Base-by-base conservation (phyloP, 2,797 vertebrate genomes). In the Psittacula echo region DNA sequence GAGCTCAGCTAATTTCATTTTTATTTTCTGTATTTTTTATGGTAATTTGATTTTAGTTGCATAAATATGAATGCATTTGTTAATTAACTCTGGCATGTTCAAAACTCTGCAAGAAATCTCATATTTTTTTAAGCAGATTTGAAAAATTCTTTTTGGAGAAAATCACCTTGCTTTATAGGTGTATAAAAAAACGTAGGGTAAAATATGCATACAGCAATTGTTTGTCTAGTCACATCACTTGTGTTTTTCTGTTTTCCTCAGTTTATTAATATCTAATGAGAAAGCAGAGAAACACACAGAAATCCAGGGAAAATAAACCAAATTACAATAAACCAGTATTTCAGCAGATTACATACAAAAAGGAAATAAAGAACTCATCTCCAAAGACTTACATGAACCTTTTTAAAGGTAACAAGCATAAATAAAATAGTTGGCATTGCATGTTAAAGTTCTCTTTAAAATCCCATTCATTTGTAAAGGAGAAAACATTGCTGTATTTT, bases 401-500 rank as follows among this genome's bases (percentile, higher is more conserved):
- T 93, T 92, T 77, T 26, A 82, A 95, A 61, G 48, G 73, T 79
- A 95, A 92, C 53, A 94, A 85, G 58, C 68, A 48, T 71, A 81
- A 94, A 75, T 45, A 70, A 76, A 93, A 94, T 42, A 71, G 53
- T 56, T 89, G 66, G 39, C 27, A 66, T 70, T 75, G 74, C 45
- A 73, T 47, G 56, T 90, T 89, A 70, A 92, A 80, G 61, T 48
- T 88, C 74, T 61, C 64, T 92, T 95, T 77, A 93, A 91, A 94
- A 89, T 61, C 50, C 50, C 44, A 64, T 86, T 90, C 42, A 73
- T 87, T 91, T 79, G 17, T 62, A 84, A 95, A 94, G 72, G 44
- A 95, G 90, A 93, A 96, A 95, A 93, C 56, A 93, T 71, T 7
- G 61, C 42, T 80, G 37, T 87, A 92, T 96, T 96, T 97, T 96